Evolutionary conservation across 2,888 invertebrate species (phyloP), one percentile per base, ranked within the genome.

Genomic region (Listrodromus nycthemerus): DNA sequence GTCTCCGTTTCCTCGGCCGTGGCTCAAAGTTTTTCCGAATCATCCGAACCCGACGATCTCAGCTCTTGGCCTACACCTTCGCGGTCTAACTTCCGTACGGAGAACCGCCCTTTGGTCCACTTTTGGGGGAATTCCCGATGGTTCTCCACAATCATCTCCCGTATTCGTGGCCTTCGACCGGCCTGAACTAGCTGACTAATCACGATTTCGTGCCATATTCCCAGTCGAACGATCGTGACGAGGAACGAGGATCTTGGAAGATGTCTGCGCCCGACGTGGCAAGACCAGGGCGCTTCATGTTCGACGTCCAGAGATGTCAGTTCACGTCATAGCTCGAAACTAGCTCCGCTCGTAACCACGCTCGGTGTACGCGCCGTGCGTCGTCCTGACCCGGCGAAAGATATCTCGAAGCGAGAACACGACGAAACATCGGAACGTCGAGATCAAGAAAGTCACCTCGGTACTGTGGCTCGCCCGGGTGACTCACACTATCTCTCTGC

Each of bases 251-350:
- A 30, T 63, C 73, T 30, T 6, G 45, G 48, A 61, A 27, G 48
- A 61, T 19, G 61, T 71, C 61, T n/a, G 30, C 45, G 19, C 45
- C 2, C 41, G 63, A 74, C 19, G 61, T 27, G 61, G 21, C 61
- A 7, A 61, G 78, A 78, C 61, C 84, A 85, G 86, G 83, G 82
- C 86, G 79, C 85, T 85, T 86, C 89, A 86, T 90, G 89, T 90
- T 88, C 87, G 86, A 90, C 87, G 89, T 90, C 88, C 85, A 63
- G 74, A 85, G 82, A 88, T 86, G 89, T 89, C 87, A 88, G 86
- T 86, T 85, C 85, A 79, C 86, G 86, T 86, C 87, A 89, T 86
- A 87, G 80, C 85, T 89, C 89, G 87, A 81, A 89, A 77, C 76
- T 45, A 55, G 41, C 52, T 78, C 61, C 37, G 27, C 63, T 74